Percentiles rank a stretch among this genome's conserved stretches.
These are phyloP conservation scores for Campopleginae sp. DNA, from an alignment of 2,888 invertebrate genomes.

Conservation along the genomic window DNA sequence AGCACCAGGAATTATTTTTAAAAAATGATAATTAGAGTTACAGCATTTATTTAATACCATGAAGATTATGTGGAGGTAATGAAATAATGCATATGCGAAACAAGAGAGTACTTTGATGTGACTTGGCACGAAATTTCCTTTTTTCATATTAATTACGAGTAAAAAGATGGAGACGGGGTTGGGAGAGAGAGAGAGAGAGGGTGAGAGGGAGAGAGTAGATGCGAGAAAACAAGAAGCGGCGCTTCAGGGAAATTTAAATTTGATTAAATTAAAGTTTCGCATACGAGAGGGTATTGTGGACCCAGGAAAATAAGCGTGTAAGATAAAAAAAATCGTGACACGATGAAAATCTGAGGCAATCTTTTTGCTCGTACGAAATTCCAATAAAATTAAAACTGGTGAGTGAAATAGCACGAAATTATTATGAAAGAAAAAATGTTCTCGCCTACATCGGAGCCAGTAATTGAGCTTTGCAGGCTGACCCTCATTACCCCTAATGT, in stretches of 20 bases:
- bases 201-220: not conserved
- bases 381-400: not conserved
- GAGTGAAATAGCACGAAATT: not conserved
- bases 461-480: not conserved
- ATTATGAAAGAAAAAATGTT: not conserved
- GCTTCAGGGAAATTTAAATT: not conserved
- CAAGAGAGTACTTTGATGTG: not conserved
- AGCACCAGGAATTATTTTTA: not conserved
- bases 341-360: not conserved
- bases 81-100: not conserved
- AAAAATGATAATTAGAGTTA: not conserved
- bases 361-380: not conserved
- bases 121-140: not conserved
- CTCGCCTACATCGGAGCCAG: not conserved
- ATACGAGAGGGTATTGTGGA: not conserved
- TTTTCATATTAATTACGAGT: slow-evolving; percentile 1
- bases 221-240: not conserved
- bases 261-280: not conserved
- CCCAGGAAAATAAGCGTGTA: not conserved
- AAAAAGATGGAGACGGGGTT: not conserved
- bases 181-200: not conserved
- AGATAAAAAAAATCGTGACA: not conserved
- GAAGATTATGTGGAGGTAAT: not conserved
- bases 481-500: slow-evolving; percentile 12
- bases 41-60: not conserved